Base-by-base conservation (phyloP, 1,140 invertebrate genomes). In the Caerostris extrusa region DNA sequence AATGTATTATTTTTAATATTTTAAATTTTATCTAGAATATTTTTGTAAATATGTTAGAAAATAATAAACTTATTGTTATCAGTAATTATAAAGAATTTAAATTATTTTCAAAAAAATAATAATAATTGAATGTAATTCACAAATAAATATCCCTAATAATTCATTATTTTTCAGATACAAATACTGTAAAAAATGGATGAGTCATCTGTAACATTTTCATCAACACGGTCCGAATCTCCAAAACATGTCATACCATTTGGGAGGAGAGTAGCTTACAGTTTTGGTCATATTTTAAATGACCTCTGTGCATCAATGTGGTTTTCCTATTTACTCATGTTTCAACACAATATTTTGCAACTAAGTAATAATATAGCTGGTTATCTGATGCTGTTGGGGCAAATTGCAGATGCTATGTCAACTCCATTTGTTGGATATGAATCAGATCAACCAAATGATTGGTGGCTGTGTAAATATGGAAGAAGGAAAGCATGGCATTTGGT, bases 301-400 rank as follows among this genome's bases (percentile, higher is more conserved):
- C 97, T 99, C 7, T 99, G 98, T 96, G 98, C 98, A 61, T 98
- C 98, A 83, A 98, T 99, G 97, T 99, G 99, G 99, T 99, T 99
- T 96, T 98, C 98, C 0, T 99, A 99, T 96, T 96, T 99, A n/a
- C 96, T 99, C 95, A 97, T 99, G 34, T 95, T 90, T 71, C 90
- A 94, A 77, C 94, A 95, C 19, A 85, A 69, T 58, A 95, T 95
- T 17, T 56, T 95, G 67, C 96, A 97, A 94, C 98, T 99, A 95
- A 97, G 97, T 95, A 97, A 97, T 95, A 96, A 96, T 12, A 96
- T 97, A 95, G 97, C 98, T 3, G 99, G 98, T 57, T 96, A 97
- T 81, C 95, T 99, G 91, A 96, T 99, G 95, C 96, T 99, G 12
- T 97, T 98, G 93, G 98, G 98, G 12, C 98, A 99, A 96, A 95